Conservation (phyloP, 2,888 invertebrate species). For the Nomada fabriciana region DNA sequence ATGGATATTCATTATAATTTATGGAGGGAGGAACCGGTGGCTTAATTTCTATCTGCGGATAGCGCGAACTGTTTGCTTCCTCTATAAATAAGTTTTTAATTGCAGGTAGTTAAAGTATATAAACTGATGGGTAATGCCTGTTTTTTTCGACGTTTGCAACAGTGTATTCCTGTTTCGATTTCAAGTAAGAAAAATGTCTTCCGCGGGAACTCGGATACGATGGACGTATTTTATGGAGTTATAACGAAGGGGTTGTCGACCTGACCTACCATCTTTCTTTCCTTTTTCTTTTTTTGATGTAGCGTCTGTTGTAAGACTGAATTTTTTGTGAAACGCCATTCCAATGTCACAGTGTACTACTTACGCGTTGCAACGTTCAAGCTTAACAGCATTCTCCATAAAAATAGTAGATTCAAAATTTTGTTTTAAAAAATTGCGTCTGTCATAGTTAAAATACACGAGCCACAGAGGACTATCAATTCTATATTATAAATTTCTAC, state of each 20-base stretch:
- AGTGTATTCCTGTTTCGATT: slow-evolving; percentile 30
- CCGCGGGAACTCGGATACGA: neutral
- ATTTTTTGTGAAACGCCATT: too few species aligned
- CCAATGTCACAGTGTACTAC: too few species aligned
- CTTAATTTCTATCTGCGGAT: neutral
- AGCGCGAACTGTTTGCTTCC: neutral
- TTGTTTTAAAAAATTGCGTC: too few species aligned
- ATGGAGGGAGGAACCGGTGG: neutral
- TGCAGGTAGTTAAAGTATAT: slow-evolving; percentile 4
- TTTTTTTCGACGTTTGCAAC: slow-evolving; percentile 8
- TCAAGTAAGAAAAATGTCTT: neutral
- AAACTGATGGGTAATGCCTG: slow-evolving; percentile 13
- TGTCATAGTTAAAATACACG: too few species aligned
- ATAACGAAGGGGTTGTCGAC: slow-evolving; percentile 22
- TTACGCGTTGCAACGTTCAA: too few species aligned
- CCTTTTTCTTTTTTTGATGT: neutral
- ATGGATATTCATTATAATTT: slow-evolving; percentile 10
- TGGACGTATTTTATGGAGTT: slow-evolving; percentile 1
- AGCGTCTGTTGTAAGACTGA: too few species aligned
- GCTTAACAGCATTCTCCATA: too few species aligned
- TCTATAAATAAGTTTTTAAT: slow-evolving; percentile 37
- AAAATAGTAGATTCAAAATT: too few species aligned
- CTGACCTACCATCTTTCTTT: slow-evolving; percentile 6
- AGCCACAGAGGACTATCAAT: too few species aligned
- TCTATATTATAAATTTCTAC: too few species aligned